These are phyloP conservation scores for Amblyopsis hoosieri DNA, from an alignment of 2,797 vertebrate genomes.

Conservation along the genomic window DNA sequence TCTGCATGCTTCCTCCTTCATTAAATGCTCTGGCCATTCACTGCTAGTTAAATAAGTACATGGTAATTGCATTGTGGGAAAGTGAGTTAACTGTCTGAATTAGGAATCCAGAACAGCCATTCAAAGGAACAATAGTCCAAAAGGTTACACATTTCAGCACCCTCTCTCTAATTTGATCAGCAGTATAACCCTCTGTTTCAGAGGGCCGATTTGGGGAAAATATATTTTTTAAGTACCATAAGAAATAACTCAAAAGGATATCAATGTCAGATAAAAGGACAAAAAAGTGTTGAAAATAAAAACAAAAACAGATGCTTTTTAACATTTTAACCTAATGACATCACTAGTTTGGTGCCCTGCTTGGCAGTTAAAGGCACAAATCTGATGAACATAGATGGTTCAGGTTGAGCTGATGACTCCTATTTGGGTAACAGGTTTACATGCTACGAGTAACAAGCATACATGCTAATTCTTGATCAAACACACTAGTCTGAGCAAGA, in stretches of 20 bases:
- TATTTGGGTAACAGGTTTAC: conserved; percentile 45
- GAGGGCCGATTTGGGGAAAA: conserved; percentile 37
- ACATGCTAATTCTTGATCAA: conserved; percentile 63
- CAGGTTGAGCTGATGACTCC: conserved; percentile 49
- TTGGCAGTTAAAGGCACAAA: conserved; percentile 78
- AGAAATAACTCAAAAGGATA: conserved; percentile 23
- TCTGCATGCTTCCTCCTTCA: conserved; percentile 78
- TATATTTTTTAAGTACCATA: conserved; percentile 47
- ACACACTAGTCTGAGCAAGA: conserved; percentile 30
- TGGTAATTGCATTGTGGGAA: conserved; percentile 60
- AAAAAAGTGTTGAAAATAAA: conserved; percentile 20
- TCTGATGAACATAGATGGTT: conserved; percentile 70
- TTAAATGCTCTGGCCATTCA: conserved; percentile 72
- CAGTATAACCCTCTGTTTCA: conserved; percentile 35
- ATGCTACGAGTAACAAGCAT: conserved; percentile 56
- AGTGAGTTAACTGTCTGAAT: conserved; percentile 45
- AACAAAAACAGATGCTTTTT: not conserved
- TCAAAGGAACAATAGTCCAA: conserved; percentile 40
- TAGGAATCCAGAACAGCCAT: conserved; percentile 46
- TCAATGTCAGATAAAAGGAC: conserved; percentile 14
- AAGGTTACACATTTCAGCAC: conserved; percentile 4
- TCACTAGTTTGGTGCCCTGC: conserved; percentile 76
- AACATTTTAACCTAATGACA: conserved; percentile 60
- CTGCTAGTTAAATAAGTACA: conserved; percentile 69
- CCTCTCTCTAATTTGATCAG: conserved; percentile 27